Percentiles rank a stretch among this genome's conserved stretches.
Conservation (phyloP, 2,113 vertebrate genomes). For the Ifrita kowaldi region DNA sequence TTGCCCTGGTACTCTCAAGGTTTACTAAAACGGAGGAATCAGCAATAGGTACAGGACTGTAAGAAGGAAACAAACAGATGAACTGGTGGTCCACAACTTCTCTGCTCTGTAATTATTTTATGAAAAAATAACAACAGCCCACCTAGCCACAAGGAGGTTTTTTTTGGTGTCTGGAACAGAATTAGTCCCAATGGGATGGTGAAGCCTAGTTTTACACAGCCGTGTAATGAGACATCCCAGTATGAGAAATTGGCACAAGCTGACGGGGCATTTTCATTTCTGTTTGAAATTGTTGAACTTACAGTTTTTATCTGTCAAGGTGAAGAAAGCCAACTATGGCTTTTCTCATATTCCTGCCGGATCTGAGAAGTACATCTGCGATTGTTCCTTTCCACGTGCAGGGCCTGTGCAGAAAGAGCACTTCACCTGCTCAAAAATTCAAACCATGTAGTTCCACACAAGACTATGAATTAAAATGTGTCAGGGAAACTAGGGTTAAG, state of each 20-base stretch:
- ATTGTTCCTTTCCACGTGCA: neutral
- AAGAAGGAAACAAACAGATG: neutral
- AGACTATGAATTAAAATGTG: neutral
- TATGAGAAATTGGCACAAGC: neutral
- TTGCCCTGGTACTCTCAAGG: neutral
- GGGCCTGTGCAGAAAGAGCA: neutral
- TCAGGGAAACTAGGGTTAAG: neutral
- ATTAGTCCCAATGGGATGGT: neutral
- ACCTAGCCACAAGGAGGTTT: neutral
- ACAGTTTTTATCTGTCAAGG: neutral
- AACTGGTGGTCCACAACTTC: neutral
- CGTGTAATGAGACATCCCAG: neutral
- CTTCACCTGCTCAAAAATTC: neutral
- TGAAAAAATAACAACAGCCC: neutral
- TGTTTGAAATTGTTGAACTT: neutral
- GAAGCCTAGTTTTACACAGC: neutral
- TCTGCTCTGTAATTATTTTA: neutral
- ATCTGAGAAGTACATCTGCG: neutral
- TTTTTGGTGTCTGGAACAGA: neutral
- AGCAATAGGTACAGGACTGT: neutral
- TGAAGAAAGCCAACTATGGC: neutral
- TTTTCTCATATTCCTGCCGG: neutral
- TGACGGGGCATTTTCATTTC: neutral
- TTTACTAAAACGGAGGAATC: neutral
- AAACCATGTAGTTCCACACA: neutral